Conservation (phyloP, 1,140 invertebrate genomes). For the Lepidurus packardi region DNA sequence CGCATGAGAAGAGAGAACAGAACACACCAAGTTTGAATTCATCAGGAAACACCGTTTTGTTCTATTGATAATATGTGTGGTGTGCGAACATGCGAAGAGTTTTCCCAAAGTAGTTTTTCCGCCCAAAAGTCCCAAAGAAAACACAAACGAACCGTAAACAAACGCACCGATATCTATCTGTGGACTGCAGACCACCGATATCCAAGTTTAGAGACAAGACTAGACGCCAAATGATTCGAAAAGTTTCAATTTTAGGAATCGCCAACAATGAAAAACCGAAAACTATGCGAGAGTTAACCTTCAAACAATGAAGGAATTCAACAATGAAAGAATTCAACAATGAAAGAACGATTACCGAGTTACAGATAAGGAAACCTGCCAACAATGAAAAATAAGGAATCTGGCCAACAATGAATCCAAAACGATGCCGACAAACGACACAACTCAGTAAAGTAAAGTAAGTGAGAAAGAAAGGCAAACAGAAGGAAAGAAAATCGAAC, state of each 20-base stretch:
- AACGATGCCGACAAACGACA: background rate
- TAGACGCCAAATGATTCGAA: background rate
- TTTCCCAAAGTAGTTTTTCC: no score
- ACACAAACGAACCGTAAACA: no score
- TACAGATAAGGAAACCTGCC: background rate
- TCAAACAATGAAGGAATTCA: no score
- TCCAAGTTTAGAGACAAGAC: no score
- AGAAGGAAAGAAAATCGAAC: background rate
- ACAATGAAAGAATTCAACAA: no score
- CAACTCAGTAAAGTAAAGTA: background rate
- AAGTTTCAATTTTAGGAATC: slow-evolving; percentile 2
- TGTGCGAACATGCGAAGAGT: background rate
- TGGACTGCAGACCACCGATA: no score
- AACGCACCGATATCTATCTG: no score
- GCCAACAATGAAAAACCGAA: background rate
- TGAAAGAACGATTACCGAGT: background rate
- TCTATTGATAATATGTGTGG: background rate
- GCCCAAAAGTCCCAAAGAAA: no score
- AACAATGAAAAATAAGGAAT: background rate
- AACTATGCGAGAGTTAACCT: no score
- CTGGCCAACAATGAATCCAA: background rate
- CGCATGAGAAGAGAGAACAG: background rate
- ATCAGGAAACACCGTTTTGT: background rate
- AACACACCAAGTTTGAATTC: background rate
- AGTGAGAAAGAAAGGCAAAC: background rate